Evolutionary conservation across 2,797 vertebrate species (phyloP), one percentile per base, ranked within the genome.

Genomic region (Lepus townsendii): DNA sequence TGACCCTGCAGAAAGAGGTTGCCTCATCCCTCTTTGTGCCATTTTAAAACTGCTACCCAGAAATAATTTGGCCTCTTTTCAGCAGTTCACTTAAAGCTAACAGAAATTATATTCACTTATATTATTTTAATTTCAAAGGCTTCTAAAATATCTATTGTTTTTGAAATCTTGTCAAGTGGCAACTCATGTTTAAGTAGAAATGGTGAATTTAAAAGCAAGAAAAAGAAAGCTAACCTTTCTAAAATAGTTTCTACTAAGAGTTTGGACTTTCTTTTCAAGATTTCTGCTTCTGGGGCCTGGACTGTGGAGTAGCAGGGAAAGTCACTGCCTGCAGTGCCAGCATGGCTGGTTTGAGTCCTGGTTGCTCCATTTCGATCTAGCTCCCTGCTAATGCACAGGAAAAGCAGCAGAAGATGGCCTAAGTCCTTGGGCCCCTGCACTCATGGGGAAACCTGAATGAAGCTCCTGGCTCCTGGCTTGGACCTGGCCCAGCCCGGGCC

Each of bases 211-310:
- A 71, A 86, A 83, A 10, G 5, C 63, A 68, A 1, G 30, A 54
- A 87, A 78, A 32, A 32, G 32, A 32, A 32, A 32, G 32, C 32
- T 32, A 32, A 32, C 20, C n/a, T 91, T 73, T 68, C 47, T 85
- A 87, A 80, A 57, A 89, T 32, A 71, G 71, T 71, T 16, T 71
- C 66, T 68, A 11, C 27, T 71, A 91, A 71, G 66, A 92, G 62
- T 63, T 76, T 35, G 52, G 57, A 32, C 72, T 82, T 82, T 85
- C 12, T 94, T 93, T 95, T 47, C 62, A 79, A 83, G 35, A 78
- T 38, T 63, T 86, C 90, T 77, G 71, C 77, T 89, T 42, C 71
- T 87, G 42, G 42, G 42, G 42, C 42, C 42, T 47, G 42, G 42
- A 8, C 42, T 47, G 42, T 47, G 42, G 42, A 47, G 8, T 47